A percentile compares a stretch with the other conserved stretches of the same genome.
These are phyloP conservation scores for Malurus alboscapulatus DNA, from an alignment of 2,113 vertebrate species.

Conservation along the genomic window DNA sequence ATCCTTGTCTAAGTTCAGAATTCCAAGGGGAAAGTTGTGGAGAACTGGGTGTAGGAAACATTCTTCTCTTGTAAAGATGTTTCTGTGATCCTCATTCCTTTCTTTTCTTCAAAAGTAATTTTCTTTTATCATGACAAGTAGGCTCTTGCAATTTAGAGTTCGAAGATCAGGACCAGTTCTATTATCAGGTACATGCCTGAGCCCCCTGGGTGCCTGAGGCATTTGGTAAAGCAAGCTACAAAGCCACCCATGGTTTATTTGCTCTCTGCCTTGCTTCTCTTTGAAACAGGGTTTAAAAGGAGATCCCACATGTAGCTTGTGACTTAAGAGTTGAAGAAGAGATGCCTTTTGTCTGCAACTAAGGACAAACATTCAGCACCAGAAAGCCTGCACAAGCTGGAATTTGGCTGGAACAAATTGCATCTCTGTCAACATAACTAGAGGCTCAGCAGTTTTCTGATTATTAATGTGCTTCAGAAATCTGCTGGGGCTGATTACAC, in stretches of 20 bases:
- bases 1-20: not conserved
- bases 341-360: conserved; percentile 23
- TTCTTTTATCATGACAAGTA: not conserved
- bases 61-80: not conserved
- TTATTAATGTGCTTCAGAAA: conserved; percentile 68
- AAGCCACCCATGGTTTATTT: not conserved
- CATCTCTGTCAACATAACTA: conserved; percentile 45
- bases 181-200: not conserved
- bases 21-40: not conserved
- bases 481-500: conserved; percentile 48
- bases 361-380: not conserved
- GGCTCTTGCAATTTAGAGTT: not conserved
- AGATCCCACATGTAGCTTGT: not conserved
- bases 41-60: not conserved
- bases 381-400: not conserved
- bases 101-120: not conserved
- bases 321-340: conserved; percentile 4
- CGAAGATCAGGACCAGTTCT: not conserved
- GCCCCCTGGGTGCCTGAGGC: not conserved
- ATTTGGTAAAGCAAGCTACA: not conserved
- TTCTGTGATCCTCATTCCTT: not conserved
- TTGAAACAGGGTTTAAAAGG: not conserved
- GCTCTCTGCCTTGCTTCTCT: not conserved
- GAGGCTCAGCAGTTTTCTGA: conserved; percentile 32
- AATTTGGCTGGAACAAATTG: conserved; percentile 43